Base-by-base conservation (phyloP, 2,797 vertebrate species). In the Loriculus beryllinus region DNA sequence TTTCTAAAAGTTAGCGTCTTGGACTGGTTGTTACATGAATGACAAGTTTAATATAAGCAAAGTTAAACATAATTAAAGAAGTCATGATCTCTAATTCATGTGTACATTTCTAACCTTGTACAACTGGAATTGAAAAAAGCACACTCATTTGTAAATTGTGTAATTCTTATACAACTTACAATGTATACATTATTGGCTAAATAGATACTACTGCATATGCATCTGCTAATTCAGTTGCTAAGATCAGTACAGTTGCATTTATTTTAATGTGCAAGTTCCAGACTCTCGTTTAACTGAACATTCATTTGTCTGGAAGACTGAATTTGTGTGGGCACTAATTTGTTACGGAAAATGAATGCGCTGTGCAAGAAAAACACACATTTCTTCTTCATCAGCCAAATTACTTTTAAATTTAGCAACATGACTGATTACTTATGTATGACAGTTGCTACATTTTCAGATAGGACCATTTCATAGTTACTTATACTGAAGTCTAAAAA, bases 291-390 rank as follows among this genome's bases (percentile, higher is more conserved):
- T 71, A 95, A 74, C 56, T 92, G 71, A 87, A 71, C 62, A 62
- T 62, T 68, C 90, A 93, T 93, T 92, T 94, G 35, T 95, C 93
- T 95, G 90, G 94, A 96, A 93, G 90, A 95, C 86, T 94, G 88
- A 90, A 76, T 94, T 82, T 85, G 79, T 93, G 35, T 49, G 40
- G 45, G n/a, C 67, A 57, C 48, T 91, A 92, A 93, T 93, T 94
- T 90, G 45, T 88, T 77, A 80, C 12, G 45, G 92, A 93, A 94
- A 93, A 94, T 87, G 71, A 94, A 92, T 74, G 39, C n/a, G 75
- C n/a, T 85, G 16, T 37, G 88, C 17, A 75, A 76, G 82, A 92
- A 94, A 92, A 93, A 60, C 48, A 90, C n/a, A 86, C 54, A 79
- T 84, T 95, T 94, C 74, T 95, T 85, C 71, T 77, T 71, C 52